phyloP scores from a whole-genome alignment of 2,797 vertebrate genomes.

The Lindbergichthys nudifrons region DNA sequence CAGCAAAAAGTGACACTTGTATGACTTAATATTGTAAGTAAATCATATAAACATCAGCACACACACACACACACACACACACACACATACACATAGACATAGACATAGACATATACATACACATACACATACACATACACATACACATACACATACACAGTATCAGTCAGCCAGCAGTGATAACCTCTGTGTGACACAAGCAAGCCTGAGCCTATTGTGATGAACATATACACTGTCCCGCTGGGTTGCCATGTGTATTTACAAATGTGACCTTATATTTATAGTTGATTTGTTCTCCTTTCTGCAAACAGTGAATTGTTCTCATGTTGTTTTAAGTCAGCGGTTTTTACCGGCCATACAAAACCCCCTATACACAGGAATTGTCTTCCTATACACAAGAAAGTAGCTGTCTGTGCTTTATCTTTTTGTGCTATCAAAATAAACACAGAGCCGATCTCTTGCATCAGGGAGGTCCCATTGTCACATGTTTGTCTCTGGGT shows the following conservation, averaged over 20 bases:
- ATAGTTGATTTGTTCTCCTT: slow-evolving; percentile 36
- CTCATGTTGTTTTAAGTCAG: slow-evolving; percentile 46
- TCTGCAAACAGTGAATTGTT: slow-evolving; percentile 73
- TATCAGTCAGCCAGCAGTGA: slow-evolving; percentile 9
- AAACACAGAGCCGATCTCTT: slow-evolving; percentile 56
- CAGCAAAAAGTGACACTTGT: not conserved
- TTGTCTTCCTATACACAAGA: slow-evolving; percentile 67
- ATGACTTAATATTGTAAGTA: not conserved
- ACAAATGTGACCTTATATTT: slow-evolving; percentile 42
- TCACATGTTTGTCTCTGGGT: slow-evolving; percentile 58
- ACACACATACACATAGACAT: not conserved
- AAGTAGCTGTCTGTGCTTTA: slow-evolving; percentile 50
- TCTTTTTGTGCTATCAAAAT: slow-evolving; percentile 69
- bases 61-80: not conserved
- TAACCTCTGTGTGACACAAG: slow-evolving; percentile 31
- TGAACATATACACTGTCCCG: slow-evolving; percentile 1
- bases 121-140: too few relatives aligned
- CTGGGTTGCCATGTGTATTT: slow-evolving; percentile 42
- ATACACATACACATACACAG: not conserved
- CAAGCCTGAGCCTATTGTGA: slow-evolving; percentile 9
- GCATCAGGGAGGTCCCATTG: slow-evolving; percentile 51
- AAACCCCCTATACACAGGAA: slow-evolving; percentile 63
- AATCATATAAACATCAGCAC: not conserved
- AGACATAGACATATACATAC: not conserved
- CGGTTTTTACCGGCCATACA: slow-evolving; percentile 65